A percentile compares a stretch with the other conserved stretches of the same genome.
phyloP scores from a whole-genome alignment of 2,113 vertebrate genomes.

The Gasterosteus aculeatus region DNA sequence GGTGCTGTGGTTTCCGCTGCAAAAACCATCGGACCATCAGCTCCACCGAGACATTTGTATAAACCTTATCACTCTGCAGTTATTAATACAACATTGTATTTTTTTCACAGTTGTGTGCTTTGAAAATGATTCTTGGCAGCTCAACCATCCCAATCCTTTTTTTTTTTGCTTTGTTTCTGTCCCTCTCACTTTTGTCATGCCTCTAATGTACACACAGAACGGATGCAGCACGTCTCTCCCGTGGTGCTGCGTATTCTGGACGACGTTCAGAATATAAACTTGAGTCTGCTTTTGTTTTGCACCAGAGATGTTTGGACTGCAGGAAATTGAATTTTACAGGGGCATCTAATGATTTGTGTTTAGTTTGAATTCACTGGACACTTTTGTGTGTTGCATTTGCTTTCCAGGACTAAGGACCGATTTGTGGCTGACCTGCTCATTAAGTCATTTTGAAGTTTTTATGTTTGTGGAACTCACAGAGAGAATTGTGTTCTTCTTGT shows the following conservation, averaged over 20 bases:
- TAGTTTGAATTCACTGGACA: constrained; percentile 30
- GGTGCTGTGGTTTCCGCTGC: constrained; percentile 25
- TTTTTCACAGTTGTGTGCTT: constrained; percentile 20
- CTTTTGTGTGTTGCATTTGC: constrained; percentile 6
- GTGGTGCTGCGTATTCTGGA: constrained; percentile 21
- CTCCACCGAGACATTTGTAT: constrained; percentile 51
- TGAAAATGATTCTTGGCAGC: constrained; percentile 34
- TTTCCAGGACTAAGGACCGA: constrained; percentile 24
- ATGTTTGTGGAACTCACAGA: constrained; percentile 27
- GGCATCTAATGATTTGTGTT: constrained; percentile 68
- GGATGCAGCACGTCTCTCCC: constrained; percentile 23
- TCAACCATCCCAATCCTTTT: neutral
- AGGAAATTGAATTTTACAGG: constrained; percentile 71
- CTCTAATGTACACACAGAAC: constrained; percentile 15
- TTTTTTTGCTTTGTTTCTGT: constrained; percentile 11
- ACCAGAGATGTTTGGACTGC: constrained; percentile 45
- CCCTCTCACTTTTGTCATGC: neutral
- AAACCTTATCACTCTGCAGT: constrained; percentile 55
- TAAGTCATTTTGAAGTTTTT: constrained; percentile 35
- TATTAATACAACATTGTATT: constrained; percentile 56
- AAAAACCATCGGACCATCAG: constrained; percentile 63
- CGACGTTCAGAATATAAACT: constrained; percentile 17
- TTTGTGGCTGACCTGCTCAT: neutral
- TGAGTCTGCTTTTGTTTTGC: constrained; percentile 35
- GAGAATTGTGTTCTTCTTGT: constrained; percentile 37